Evolutionary conservation across 2,888 invertebrate genomes (phyloP).

Genomic region (Epirrita christyi): DNA sequence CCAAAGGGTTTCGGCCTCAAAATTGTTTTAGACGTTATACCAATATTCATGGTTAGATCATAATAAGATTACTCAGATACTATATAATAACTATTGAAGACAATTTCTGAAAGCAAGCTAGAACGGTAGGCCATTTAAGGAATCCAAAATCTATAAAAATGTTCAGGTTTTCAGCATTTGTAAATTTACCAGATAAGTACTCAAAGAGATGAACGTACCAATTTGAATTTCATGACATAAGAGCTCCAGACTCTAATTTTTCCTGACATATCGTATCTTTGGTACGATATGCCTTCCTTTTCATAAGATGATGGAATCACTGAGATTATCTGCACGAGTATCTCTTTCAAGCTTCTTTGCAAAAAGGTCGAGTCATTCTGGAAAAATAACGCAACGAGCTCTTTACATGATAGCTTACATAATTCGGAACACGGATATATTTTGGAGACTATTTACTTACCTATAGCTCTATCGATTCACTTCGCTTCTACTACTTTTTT

Average conservation of each 20-base stretch:
- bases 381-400: constrained; percentile 4
- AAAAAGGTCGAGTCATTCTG: constrained; percentile 18
- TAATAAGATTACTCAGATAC: background rate
- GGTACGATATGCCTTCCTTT: constrained; percentile 1
- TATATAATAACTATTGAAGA: background rate
- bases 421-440: too few relatives aligned
- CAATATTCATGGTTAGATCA: constrained; percentile 2
- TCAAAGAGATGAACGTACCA: constrained; percentile 1
- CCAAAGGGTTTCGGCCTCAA: constrained; percentile 1
- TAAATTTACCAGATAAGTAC: background rate
- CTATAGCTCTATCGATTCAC: too few relatives aligned
- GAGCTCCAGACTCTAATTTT: constrained; percentile 8
- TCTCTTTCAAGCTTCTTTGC: constrained; percentile 8
- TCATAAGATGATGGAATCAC: background rate
- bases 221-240: constrained; percentile 14
- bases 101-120: background rate
- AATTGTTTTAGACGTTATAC: constrained; percentile 9
- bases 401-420: too few relatives aligned
- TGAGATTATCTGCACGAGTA: constrained; percentile 6
- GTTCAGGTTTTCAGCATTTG: too few relatives aligned
- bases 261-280: constrained; percentile 10
- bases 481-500: too few relatives aligned
- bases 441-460: too few relatives aligned
- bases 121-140: too few relatives aligned
- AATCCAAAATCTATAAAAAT: too few relatives aligned